phyloP scores from a whole-genome alignment of 2,113 vertebrate species.

The Podilymbus podiceps region DNA sequence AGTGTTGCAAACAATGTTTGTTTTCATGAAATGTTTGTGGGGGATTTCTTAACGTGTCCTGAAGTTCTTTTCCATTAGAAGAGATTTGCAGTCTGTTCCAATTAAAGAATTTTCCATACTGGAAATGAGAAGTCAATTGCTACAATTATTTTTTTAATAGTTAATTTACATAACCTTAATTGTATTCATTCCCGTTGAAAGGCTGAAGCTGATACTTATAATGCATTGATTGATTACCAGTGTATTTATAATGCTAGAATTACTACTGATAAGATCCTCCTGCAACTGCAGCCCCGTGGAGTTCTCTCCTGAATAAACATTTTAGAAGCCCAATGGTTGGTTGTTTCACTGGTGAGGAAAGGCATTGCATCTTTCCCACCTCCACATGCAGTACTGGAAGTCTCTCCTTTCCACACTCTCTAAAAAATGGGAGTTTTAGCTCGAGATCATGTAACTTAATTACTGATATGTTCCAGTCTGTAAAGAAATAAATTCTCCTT shows the following conservation, averaged over 20 bases:
- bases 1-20: neutral
- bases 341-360: slow-evolving; percentile 4
- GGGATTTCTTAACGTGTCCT: slow-evolving; percentile 30
- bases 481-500: neutral
- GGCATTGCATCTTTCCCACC: neutral
- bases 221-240: slow-evolving; percentile 57
- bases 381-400: neutral
- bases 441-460: neutral
- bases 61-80: slow-evolving; percentile 38
- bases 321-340: neutral
- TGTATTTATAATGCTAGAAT: slow-evolving; percentile 18
- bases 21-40: neutral
- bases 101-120: slow-evolving; percentile 63
- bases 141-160: slow-evolving; percentile 69
- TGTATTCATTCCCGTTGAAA: slow-evolving; percentile 63
- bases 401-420: neutral
- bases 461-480: neutral
- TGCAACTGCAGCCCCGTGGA: neutral
- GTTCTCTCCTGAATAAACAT: neutral
- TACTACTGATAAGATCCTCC: neutral
- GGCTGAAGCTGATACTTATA: slow-evolving; percentile 48
- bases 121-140: slow-evolving; percentile 68
- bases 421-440: neutral
- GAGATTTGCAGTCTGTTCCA: slow-evolving; percentile 54
- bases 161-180: slow-evolving; percentile 63